A percentile compares a stretch with the other conserved stretches of the same genome.
Conservation (phyloP, 2,888 invertebrate genomes). For the Agrilus mali region DNA sequence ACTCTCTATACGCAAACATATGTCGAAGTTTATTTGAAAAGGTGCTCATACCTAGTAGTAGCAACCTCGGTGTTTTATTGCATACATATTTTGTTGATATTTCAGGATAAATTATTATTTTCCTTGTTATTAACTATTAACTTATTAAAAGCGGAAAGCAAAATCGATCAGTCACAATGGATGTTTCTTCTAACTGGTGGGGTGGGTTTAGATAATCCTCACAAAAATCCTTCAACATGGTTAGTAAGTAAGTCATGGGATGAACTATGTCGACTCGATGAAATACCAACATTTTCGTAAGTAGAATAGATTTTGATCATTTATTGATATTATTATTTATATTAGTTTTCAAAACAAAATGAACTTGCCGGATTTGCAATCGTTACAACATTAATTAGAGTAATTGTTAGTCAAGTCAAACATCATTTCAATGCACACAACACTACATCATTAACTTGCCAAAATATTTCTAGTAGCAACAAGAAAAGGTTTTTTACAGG, state of each 20-base stretch:
- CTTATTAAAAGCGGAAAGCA: constrained; percentile 46
- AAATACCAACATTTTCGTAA: constrained; percentile 37
- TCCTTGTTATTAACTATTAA: constrained; percentile 65
- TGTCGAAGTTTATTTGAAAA: constrained; percentile 91
- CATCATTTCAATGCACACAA: too few relatives aligned
- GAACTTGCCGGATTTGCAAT: not conserved
- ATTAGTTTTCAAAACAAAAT: not conserved
- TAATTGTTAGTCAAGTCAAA: too few relatives aligned
- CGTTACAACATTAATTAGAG: too few relatives aligned
- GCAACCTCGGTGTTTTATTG: not conserved
- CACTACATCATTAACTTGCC: too few relatives aligned
- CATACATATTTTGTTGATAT: constrained; percentile 10
- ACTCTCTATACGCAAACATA: constrained; percentile 79
- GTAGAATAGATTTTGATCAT: constrained; percentile 1
- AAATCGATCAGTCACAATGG: constrained; percentile 56
- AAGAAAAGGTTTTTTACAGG: too few relatives aligned
- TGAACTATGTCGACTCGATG: constrained; percentile 55
- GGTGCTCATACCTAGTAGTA: constrained; percentile 33
- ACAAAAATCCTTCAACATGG: constrained; percentile 59
- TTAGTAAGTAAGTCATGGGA: constrained; percentile 62
- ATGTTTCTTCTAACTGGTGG: constrained; percentile 83
- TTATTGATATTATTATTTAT: not conserved
- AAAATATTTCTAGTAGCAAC: too few relatives aligned
- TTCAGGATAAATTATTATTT: constrained; percentile 79
- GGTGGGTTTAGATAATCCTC: constrained; percentile 62